Conservation (phyloP, 2,113 vertebrate genomes). For the Columba livia region DNA sequence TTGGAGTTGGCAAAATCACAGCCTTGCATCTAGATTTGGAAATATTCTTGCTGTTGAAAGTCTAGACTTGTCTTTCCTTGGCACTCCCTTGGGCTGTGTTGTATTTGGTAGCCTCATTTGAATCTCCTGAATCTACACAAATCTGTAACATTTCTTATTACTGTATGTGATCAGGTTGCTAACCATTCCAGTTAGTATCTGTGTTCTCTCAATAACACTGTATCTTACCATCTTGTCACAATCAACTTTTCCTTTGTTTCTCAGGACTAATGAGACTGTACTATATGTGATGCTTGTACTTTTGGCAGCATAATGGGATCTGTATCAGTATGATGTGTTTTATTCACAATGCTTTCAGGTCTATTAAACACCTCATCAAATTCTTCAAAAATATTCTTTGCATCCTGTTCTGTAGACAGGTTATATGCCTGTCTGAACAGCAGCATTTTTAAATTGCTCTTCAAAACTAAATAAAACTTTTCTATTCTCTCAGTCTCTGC, state of each 20-base stretch:
- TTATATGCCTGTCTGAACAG: constrained; percentile 38
- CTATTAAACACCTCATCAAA: constrained; percentile 71
- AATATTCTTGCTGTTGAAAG: constrained; percentile 34
- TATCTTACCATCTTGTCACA: constrained; percentile 43
- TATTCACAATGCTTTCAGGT: constrained; percentile 61
- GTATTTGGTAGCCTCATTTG: constrained; percentile 39
- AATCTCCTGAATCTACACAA: constrained; percentile 22
- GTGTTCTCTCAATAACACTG: neutral
- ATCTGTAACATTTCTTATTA: neutral
- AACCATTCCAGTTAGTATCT: constrained; percentile 13
- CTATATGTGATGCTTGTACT: constrained; percentile 27
- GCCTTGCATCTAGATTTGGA: constrained; percentile 4
- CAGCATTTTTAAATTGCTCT: constrained; percentile 18
- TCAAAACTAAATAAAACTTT: constrained; percentile 21
- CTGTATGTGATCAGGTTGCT: neutral
- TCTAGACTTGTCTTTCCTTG: constrained; percentile 10
- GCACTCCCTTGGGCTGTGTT: neutral
- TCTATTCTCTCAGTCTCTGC: neutral
- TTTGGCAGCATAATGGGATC: constrained; percentile 57
- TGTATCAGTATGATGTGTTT: constrained; percentile 65
- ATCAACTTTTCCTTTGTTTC: constrained; percentile 43
- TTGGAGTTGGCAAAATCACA: neutral
- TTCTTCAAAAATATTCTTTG: constrained; percentile 59
- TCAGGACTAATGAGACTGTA: constrained; percentile 47
- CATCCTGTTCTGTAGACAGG: constrained; percentile 62